Base-by-base conservation (phyloP, 2,888 invertebrate species). In the Pomacea canaliculata region DNA sequence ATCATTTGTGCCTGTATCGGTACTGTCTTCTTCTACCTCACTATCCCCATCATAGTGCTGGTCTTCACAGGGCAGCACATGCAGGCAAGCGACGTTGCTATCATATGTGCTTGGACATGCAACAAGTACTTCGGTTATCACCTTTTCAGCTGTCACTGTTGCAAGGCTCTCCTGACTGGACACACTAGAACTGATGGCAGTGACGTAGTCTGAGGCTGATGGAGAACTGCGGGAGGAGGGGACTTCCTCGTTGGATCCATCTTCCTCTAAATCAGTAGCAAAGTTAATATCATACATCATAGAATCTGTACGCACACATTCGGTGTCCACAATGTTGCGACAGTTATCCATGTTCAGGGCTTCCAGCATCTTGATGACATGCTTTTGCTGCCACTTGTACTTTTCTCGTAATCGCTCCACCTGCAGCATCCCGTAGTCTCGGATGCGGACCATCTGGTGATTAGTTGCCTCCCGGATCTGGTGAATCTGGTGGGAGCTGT, bases 401-500 rank as follows among this genome's bases (percentile, higher is more conserved):
- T 97, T 96, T 91, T 97, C 97, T 56, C 97, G 94, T 68, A 98
- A 92, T 73, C 96, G 93, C 69, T 97, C 92, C 78, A 97, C 94
- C 91, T 98, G 97, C 89, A 96, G 96, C 37, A 96, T 95, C 92
- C 97, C 97, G 92, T 97, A 98, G 91, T 97, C 97, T 71, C 97
- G 93, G 82, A 98, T 96, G 91, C 97, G 95, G 91, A 97, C 96
- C 77, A 97, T 93, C 91, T 98, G 98, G 93, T 96, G 96, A 89
- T 97, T 95, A 92, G 98, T 98, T 91, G 97, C 97, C 91, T 97
- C 97, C 80, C 97, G 94, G 83, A 98, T 96, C 95, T 96, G 96
- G 91, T 96, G 96, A 85, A 98, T 92, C 91, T 97, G 97, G 93
- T 77, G 96, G 3, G 96, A 95, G 78, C 98, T 97, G 90, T 97